Base-by-base conservation (phyloP, 2,113 vertebrate genomes). In the Brachirus orientalis region DNA sequence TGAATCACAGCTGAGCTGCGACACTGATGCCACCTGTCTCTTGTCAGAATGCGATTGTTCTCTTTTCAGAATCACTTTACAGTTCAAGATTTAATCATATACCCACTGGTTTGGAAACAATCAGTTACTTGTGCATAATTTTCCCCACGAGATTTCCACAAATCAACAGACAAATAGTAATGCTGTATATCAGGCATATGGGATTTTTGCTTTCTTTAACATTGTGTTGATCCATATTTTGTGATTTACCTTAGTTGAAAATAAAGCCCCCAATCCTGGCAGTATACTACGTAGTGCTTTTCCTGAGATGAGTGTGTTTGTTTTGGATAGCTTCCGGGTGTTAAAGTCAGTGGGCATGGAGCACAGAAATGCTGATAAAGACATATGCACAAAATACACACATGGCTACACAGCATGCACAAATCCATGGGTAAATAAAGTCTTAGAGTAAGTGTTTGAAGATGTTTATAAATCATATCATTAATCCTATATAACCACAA, bases 61-160 rank as follows among this genome's bases (percentile, higher is more conserved):
- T 60, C 68, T 68, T 75, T 77, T 71, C 73, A 75, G 28, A 59
- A 40, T 61, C 54, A 17, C 44, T 0, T 0, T 45, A 53, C 20
- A 46, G 71, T 72, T 84, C 74, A 74, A 63, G 70, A 83, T 84
- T 79, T 84, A 69, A 77, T 86, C 63, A 59, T 60, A 28, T 14
- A 35, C 10, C 57, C n/a, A 50, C 65, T 79, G 81, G 62, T 56
- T 63, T 48, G 17, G 48, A 87, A 81, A 70, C 56, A 51, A 74
- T 77, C 46, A 63, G 53, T 76, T 72, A 80, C 64, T 48, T 36
- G 19, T 19, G 12, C 37, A 38, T 59, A 20, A 57, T 37, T 69
- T 71, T 63, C 46, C 40, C 17, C 20, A 10, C 2, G 40, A 44
- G 43, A 63, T 4, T 36, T 44, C 51, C 8, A 54, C 40, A 52